Evolutionary conservation across 2,888 invertebrate species (phyloP).

Genomic region (Drosophila nr. perissopoda): DNA sequence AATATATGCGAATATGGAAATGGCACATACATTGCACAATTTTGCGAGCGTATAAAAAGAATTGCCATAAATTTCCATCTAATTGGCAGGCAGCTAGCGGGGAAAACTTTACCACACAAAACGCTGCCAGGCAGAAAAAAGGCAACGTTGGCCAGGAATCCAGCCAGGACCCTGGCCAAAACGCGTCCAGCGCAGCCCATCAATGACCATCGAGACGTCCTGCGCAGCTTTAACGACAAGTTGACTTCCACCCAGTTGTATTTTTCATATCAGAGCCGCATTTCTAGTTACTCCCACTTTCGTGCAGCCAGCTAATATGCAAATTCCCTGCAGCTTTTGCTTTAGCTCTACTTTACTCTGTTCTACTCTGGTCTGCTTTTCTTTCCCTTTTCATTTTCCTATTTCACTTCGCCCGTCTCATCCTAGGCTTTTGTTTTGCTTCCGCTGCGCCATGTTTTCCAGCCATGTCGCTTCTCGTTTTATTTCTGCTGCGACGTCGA

Average conservation of each 20-base stretch:
- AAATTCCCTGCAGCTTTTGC: conserved; percentile 75
- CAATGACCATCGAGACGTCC: conserved; percentile 56
- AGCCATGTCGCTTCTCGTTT: conserved; percentile 49
- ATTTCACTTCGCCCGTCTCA: conserved; percentile 10
- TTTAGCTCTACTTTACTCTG: conserved; percentile 51
- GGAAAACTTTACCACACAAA: conserved; percentile 48
- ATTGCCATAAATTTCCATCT: conserved; percentile 75
- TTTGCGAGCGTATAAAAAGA: conserved; percentile 22
- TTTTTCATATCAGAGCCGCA: conserved; percentile 7
- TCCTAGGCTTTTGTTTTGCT: conserved; percentile 68
- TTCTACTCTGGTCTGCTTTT: conserved; percentile 38
- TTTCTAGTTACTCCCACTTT: conserved; percentile 36
- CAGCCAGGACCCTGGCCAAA: not conserved
- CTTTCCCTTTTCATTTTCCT: conserved; percentile 30
- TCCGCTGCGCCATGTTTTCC: conserved; percentile 70
- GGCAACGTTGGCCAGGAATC: conserved; percentile 25
- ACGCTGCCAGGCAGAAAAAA: conserved; percentile 29
- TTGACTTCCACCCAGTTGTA: conserved; percentile 23
- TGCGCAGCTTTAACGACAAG: conserved; percentile 58
- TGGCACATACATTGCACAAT: conserved; percentile 34
- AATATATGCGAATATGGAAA: conserved; percentile 9
- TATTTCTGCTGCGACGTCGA: conserved; percentile 40
- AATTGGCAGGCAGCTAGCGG: conserved; percentile 70
- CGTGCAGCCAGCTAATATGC: conserved; percentile 71
- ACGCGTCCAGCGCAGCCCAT: conserved; percentile 40